Evolutionary conservation across 2,888 invertebrate species (phyloP), one percentile per base, ranked within the genome.

Genomic region (Meteorus cinctellus): DNA sequence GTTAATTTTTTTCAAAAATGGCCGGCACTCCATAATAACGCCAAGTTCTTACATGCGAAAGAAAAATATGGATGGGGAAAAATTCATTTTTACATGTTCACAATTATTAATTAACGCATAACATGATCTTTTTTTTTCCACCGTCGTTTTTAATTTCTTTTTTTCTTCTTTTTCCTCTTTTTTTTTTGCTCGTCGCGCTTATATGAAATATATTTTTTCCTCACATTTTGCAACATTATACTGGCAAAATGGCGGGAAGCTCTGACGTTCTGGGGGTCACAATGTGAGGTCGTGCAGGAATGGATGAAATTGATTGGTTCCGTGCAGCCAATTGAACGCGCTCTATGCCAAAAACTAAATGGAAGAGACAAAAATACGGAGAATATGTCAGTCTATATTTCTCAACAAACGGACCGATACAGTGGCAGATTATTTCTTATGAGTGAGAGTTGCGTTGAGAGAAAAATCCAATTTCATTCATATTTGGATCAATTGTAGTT

Each of bases 1-100:
- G 29, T 76, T 77, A 80, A 83, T 24, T 55, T 85, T 88, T 88
- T 86, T 41, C 41, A 87, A 87, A 88, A 88, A 87, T 88, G 88
- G 87, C 88, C 87, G 88, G 87, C 72, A 41, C 48, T 31, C 24
- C 24, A 55, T 55, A 69, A 62, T 34, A 51, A n/a, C 8, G 14
- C 51, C 27, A 51, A 62, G 68, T 72, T 66, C 62, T 68, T 66
- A n/a, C 6, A 24, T 19, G 19, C 6, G 10, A 55, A 8, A 55
- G 4, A 24, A 55, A 48, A 48, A 48, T n/a, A 48, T 5, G 48
- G 48, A n/a, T 48, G 48, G 10, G 41, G 31, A 12, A 34, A 31
- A 71, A 19, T 67, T 34, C 16, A 27, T 60, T 45, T 8, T 14
- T 0, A n/a, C 19, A n/a, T 10, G 51, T n/a, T 48, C n/a, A 24